Percentiles rank a stretch among this genome's conserved stretches.
phyloP scores from a whole-genome alignment of 1,140 invertebrate genomes.

The Caenorhabditis brenneri region DNA sequence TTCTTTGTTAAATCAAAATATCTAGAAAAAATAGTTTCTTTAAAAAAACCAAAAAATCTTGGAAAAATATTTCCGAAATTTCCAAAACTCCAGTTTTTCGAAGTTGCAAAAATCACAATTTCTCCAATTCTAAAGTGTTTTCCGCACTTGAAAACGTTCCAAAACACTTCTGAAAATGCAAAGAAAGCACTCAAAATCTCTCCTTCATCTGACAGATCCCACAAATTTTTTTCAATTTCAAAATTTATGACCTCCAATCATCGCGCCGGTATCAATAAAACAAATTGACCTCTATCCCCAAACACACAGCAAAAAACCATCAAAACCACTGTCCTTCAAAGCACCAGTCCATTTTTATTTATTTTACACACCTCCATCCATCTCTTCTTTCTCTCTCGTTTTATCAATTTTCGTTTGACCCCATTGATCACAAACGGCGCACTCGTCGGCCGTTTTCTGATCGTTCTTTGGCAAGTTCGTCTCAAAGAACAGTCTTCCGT shows the following conservation, averaged over 20 bases:
- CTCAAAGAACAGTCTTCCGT: neutral
- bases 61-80: no score
- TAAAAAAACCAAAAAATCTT: no score
- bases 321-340: neutral
- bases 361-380: neutral
- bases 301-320: neutral
- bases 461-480: neutral
- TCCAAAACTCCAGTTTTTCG: no score
- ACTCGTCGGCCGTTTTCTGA: neutral
- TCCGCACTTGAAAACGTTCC: no score
- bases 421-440: neutral
- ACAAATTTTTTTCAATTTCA: no score
- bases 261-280: neutral
- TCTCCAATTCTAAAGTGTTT: no score
- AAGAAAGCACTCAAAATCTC: no score
- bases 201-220: no score
- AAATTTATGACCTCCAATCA: neutral
- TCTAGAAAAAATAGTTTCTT: no score
- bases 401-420: neutral
- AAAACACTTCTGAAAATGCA: no score
- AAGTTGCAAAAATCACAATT: no score
- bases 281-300: neutral
- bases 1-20: no score
- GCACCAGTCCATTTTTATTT: slow-evolving; percentile 2
- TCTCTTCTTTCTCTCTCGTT: neutral